Evolutionary conservation across 2,888 invertebrate species (phyloP), one percentile per base, ranked within the genome.

Genomic region (Cosmopolites sordidus): DNA sequence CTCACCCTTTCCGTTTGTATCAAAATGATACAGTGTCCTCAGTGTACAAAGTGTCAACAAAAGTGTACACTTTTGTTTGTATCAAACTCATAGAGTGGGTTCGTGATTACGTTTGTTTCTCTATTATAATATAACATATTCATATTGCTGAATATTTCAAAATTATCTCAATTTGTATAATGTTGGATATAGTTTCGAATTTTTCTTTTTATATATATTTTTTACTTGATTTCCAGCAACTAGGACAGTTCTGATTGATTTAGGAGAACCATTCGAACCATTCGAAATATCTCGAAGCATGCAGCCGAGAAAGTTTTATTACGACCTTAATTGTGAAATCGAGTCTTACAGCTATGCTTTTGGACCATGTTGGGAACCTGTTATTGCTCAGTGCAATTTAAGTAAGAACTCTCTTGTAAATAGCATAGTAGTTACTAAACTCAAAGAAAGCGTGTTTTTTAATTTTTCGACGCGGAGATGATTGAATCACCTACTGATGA

Each of bases 341-440:
- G 86, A 89, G 47, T 86, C 87, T 61, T 91, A 85, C 69, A 88
- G 89, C 68, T 91, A 95, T 71, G 95, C 97, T 0, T 98, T 99
- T 70, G 99, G 99, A 0, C 96, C 98, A 0, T 98, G 98, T 73
- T 99, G 99, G 99, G 99, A 99, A 69, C 97, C 99, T 0, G 93
- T 92, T 12, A 86, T 94, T 51, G 91, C 94, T 0, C 91, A 93
- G 67, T 89, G 89, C 74, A 92, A 91, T 69, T 75, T 90, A 9
- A 83, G 87, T 83, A 58, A 65, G 63, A 59, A 14, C 5, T 33
- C 12, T 33, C n/a, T 12, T 33, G 11, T 9, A 33, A 33, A 22
- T 22, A 22, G 8, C 3, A 22, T 22, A 16, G 17, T 22, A 8
- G 27, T n/a, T n/a, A 29, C 11, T 39, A 27, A 16, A 22, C 8